Evolutionary conservation across 2,113 vertebrate genomes (phyloP).

Genomic region (Gadus chalcogrammus): DNA sequence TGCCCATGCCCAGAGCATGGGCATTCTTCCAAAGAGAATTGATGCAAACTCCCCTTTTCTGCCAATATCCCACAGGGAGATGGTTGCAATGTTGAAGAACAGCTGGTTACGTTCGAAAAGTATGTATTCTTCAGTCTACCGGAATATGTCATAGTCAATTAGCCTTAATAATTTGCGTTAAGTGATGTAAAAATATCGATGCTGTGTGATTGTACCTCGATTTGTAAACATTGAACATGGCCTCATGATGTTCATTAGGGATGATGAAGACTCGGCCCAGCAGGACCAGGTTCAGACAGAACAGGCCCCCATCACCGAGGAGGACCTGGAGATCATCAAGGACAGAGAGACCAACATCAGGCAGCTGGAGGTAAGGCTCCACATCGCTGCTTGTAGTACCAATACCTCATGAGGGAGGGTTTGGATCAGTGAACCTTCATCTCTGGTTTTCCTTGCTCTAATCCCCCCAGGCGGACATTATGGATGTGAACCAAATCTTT

Average conservation of each 20-base stretch:
- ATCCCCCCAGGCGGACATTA: conserved; percentile 86
- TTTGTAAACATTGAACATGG: background rate
- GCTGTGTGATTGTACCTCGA: too few species aligned
- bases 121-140: conserved; percentile 56
- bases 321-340: conserved; percentile 85
- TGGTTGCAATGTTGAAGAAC: conserved; percentile 80
- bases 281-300: conserved; percentile 79
- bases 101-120: conserved; percentile 90
- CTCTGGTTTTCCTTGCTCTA: conserved; percentile 9
- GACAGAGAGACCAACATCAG: conserved; percentile 85
- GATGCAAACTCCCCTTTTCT: background rate
- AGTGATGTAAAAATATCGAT: too few species aligned
- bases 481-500: conserved; percentile 98
- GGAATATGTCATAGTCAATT: too few species aligned
- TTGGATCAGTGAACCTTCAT: background rate
- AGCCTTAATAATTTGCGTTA: too few species aligned
- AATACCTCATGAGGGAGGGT: background rate
- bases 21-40: conserved; percentile 8
- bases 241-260: conserved; percentile 63
- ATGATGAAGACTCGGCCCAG: conserved; percentile 84
- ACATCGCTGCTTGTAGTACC: background rate
- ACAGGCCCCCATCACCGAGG: conserved; percentile 81
- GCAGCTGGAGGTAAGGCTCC: conserved; percentile 80
- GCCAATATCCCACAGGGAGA: conserved; percentile 72
- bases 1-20: too few species aligned